Percentiles rank a stretch among this genome's conserved stretches.
Conservation (phyloP, 2,113 vertebrate species). For the Thinocorus orbignyianus region DNA sequence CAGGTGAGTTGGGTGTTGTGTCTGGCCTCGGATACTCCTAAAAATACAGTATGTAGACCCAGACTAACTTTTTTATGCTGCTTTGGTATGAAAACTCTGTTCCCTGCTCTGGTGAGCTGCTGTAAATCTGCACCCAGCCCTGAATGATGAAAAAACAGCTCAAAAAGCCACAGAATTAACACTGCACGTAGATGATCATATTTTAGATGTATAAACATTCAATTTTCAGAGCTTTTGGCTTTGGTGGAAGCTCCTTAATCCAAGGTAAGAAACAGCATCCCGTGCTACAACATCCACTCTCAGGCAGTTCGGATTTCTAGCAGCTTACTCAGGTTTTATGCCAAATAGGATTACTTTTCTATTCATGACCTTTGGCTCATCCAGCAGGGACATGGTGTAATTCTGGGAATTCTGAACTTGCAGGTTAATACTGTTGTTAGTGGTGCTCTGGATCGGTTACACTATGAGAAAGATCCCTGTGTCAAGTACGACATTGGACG, state of each 20-base stretch:
- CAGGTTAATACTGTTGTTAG: slow-evolving; percentile 98
- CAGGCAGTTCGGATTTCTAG: neutral
- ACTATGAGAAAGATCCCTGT: slow-evolving; percentile 98
- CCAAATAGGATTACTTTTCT: neutral
- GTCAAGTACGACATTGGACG: slow-evolving; percentile 97
- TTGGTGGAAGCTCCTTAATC: neutral
- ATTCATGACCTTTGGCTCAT: neutral
- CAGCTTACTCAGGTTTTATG: neutral
- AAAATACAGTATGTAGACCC: neutral
- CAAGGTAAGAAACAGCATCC: neutral
- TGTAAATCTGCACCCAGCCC: neutral
- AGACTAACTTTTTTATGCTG: neutral
- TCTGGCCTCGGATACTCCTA: neutral
- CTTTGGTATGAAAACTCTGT: neutral
- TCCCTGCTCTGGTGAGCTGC: neutral
- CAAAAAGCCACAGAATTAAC: neutral
- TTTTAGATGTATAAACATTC: neutral
- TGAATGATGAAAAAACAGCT: neutral
- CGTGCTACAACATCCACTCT: neutral
- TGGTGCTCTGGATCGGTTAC: slow-evolving; percentile 91
- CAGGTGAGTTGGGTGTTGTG: slow-evolving; percentile 75
- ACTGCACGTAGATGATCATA: neutral
- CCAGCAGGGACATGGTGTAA: neutral
- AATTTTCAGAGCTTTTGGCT: neutral
- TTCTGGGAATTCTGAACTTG: neutral